Base-by-base conservation (phyloP, 2,888 invertebrate species). In the Parasteatoda lunata region DNA sequence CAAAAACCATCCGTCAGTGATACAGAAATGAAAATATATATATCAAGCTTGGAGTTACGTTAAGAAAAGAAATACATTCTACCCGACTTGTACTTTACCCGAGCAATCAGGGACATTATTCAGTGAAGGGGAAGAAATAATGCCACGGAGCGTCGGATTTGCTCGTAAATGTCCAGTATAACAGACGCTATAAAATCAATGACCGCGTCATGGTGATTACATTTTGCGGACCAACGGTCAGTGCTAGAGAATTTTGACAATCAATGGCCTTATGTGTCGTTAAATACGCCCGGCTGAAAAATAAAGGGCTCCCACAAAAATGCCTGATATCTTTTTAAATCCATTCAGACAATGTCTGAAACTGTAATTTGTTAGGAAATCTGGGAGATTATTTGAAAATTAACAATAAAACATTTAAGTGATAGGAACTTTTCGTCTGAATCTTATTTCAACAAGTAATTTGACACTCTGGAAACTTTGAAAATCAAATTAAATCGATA, bases 251-350 rank as follows among this genome's bases (percentile, higher is more conserved):
- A 86, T 86, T 86, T 86, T 77, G 80, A 59, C 76, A 80, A 80
- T 80, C 85, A 71, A 71, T 86, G 80, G 72, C 80, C 70, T 86
- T 86, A 86, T 77, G 80, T 80, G 80, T 76, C 80, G 85, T 86
- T 80, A 80, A 86, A 86, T 86, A 84, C 83, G 83, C 83, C 51
- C 83, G 15, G 77, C 51, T 49, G 77, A 68, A 75, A 76, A 69
- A 82, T 68, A 77, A 79, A 80, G 70, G 49, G 30, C 30, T 30
- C 30, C 30, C 30, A 30, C 30, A 30, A 30, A 30, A 30, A 30
- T 30, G 30, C 30, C 30, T 30, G 30, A 30, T 30, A 30, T 30
- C 30, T 30, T 30, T 30, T 30, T 30, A 30, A 30, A 30, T 30
- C 30, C 30, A 30, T 30, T 30, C 30, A 30, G 30, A 30, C 30